Evolutionary conservation across 2,888 invertebrate genomes (phyloP).

Genomic region (Synergus itoensis): DNA sequence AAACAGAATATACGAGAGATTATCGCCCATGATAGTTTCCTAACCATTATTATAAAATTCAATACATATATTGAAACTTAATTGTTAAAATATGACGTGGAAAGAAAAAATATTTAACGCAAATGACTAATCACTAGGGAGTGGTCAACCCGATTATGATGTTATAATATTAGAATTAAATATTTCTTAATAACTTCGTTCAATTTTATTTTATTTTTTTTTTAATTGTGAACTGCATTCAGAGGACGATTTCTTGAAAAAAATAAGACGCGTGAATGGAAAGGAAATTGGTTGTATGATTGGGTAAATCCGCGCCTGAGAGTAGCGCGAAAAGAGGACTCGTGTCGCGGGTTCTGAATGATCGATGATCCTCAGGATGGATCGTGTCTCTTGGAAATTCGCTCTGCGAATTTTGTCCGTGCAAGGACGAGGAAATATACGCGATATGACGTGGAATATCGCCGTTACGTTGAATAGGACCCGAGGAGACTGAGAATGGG

Average conservation of each 20-base stretch:
- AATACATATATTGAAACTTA: neutral
- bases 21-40: neutral
- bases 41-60: neutral
- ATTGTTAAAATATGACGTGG: neutral
- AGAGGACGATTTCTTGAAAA: neutral
- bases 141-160: too few species aligned
- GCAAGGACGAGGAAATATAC: slow-evolving; percentile 45
- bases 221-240: neutral
- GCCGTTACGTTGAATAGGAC: slow-evolving; percentile 53
- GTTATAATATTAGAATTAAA: too few species aligned
- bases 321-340: slow-evolving; percentile 36
- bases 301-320: slow-evolving; percentile 37
- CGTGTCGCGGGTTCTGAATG: slow-evolving; percentile 52
- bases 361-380: slow-evolving; percentile 67
- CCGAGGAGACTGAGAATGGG: slow-evolving; percentile 43
- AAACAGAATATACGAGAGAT: neutral
- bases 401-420: slow-evolving; percentile 51
- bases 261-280: slow-evolving; percentile 14
- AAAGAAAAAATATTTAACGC: too few species aligned
- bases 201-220: neutral
- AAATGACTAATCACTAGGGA: too few species aligned
- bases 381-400: slow-evolving; percentile 61
- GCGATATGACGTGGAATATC: slow-evolving; percentile 56
- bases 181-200: neutral
- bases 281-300: slow-evolving; percentile 43